Evolutionary conservation across 1,140 invertebrate genomes (phyloP).

Genomic region (Drosophila chauvacae): DNA sequence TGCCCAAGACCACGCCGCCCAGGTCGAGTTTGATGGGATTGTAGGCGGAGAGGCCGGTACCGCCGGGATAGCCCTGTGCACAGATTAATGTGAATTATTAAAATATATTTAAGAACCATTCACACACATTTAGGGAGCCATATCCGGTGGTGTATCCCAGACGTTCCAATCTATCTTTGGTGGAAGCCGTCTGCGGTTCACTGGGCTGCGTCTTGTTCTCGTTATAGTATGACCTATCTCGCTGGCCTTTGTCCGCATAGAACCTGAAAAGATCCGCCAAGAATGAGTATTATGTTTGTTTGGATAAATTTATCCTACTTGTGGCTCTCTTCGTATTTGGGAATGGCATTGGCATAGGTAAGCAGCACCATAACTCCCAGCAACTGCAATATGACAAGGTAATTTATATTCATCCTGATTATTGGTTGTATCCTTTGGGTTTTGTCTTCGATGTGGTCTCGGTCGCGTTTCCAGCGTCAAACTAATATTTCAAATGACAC

Average conservation of each 20-base stretch:
- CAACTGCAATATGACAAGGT: slow-evolving; percentile 23
- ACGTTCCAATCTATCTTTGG: slow-evolving; percentile 78
- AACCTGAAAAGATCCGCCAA: slow-evolving; percentile 33
- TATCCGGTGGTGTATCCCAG: slow-evolving; percentile 82
- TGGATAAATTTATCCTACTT: slow-evolving; percentile 51
- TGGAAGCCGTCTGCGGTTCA: slow-evolving; percentile 61
- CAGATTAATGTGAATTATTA: background rate
- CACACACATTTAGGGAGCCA: slow-evolving; percentile 74
- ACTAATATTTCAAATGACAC: slow-evolving; percentile 51
- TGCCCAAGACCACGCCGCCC: slow-evolving; percentile 91
- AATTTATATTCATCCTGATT: slow-evolving; percentile 54
- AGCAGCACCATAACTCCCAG: slow-evolving; percentile 40
- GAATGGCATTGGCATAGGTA: slow-evolving; percentile 45
- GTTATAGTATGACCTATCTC: slow-evolving; percentile 66
- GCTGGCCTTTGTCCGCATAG: slow-evolving; percentile 64
- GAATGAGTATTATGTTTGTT: background rate
- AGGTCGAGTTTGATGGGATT: slow-evolving; percentile 92
- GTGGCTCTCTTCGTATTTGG: slow-evolving; percentile 69
- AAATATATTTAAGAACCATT: background rate
- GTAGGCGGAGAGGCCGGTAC: slow-evolving; percentile 86
- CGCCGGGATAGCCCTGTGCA: slow-evolving; percentile 75
- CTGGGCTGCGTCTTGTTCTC: slow-evolving; percentile 71
- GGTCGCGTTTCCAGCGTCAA: slow-evolving; percentile 16
- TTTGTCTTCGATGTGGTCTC: slow-evolving; percentile 12
- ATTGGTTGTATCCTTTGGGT: slow-evolving; percentile 18